phyloP scores from a whole-genome alignment of 2,797 vertebrate genomes.

The Synanceia verrucosa region DNA sequence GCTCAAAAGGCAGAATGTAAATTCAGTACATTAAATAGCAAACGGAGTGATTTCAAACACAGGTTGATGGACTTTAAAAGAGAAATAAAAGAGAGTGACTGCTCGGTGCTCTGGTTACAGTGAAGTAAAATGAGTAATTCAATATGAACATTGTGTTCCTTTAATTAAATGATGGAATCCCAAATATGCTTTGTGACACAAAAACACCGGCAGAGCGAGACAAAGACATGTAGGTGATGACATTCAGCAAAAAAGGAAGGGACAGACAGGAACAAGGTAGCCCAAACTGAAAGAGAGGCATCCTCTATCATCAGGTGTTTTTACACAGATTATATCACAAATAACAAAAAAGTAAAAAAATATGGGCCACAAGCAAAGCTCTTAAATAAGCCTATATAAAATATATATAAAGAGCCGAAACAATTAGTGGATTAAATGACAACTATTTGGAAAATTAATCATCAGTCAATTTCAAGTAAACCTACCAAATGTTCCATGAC shows the following conservation, averaged over 20 bases:
- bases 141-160: constrained; percentile 29
- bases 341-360: background rate
- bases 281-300: background rate
- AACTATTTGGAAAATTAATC: background rate
- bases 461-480: background rate
- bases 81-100: background rate
- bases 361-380: background rate
- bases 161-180: constrained; percentile 46
- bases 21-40: background rate
- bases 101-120: background rate
- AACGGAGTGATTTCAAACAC: background rate
- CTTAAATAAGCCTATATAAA: background rate
- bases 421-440: background rate
- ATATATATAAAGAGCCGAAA: background rate
- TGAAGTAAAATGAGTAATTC: constrained; percentile 14
- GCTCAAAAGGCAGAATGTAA: background rate
- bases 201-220: constrained; percentile 34
- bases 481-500: background rate
- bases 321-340: background rate
- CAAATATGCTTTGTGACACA: constrained; percentile 39
- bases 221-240: constrained; percentile 10
- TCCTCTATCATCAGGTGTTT: background rate
- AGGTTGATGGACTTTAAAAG: background rate
- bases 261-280: background rate
- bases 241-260: constrained; percentile 2